Evolutionary conservation across 2,797 vertebrate genomes (phyloP).

Genomic region (Cottoperca gobio): DNA sequence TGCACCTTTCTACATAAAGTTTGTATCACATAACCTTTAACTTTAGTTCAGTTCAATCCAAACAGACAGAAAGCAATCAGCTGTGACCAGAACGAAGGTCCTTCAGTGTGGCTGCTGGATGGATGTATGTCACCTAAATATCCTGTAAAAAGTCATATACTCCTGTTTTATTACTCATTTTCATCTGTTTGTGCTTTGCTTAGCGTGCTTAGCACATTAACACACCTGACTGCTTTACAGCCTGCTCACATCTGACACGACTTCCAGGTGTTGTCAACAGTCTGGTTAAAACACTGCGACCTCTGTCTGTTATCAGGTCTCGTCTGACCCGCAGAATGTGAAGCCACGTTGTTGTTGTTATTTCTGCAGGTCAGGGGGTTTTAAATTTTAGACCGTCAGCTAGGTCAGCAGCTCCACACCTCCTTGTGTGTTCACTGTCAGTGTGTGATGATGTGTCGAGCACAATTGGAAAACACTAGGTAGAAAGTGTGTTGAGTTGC

Average conservation of each 20-base stretch:
- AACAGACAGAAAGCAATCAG: neutral
- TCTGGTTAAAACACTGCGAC: slow-evolving; percentile 40
- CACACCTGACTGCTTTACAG: slow-evolving; percentile 3
- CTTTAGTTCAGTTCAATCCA: neutral
- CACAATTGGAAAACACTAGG: neutral
- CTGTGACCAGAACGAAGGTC: neutral
- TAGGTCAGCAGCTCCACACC: slow-evolving; percentile 23
- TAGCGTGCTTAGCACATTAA: slow-evolving; percentile 30
- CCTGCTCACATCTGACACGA: neutral
- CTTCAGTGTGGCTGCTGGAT: neutral
- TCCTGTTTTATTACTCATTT: neutral
- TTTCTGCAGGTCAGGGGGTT: slow-evolving; percentile 39
- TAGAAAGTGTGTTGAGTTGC: neutral
- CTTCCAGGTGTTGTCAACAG: neutral
- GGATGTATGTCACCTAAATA: neutral
- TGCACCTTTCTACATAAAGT: too few species aligned
- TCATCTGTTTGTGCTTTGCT: neutral
- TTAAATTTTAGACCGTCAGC: slow-evolving; percentile 47
- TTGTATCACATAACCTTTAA: too few species aligned
- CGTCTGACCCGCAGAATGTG: slow-evolving; percentile 24
- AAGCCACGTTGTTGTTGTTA: neutral
- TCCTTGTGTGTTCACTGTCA: neutral
- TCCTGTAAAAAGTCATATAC: neutral
- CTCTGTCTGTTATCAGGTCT: slow-evolving; percentile 25
- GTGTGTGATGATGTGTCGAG: neutral